Conservation (phyloP, 64 coral and sea anemone genomes). For the Orbicella faveolata region DNA sequence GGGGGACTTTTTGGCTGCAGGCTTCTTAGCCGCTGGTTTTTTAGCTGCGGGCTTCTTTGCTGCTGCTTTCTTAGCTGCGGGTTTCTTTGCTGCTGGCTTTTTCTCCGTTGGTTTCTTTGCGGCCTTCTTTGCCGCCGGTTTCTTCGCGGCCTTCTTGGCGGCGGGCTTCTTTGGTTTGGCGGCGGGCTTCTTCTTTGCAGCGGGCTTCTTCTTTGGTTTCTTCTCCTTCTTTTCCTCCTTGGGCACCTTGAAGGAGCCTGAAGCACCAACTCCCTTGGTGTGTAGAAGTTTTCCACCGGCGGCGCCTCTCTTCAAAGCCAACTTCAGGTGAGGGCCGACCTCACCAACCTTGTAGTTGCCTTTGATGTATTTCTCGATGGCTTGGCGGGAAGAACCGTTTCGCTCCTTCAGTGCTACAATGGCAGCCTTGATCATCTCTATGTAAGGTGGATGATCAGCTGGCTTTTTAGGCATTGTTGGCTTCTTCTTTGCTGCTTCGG, state of each 20-base stretch:
- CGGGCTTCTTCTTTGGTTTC: too few relatives aligned
- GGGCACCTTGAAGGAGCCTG: too few relatives aligned
- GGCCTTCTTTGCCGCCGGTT: neutral
- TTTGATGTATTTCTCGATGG: slow-evolving; percentile 53
- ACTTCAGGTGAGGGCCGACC: too few relatives aligned
- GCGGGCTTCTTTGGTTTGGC: too few relatives aligned
- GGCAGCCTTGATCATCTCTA: slow-evolving; percentile 32
- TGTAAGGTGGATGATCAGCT: slow-evolving; percentile 17
- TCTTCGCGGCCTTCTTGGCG: neutral
- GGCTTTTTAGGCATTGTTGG: neutral
- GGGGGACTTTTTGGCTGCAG: neutral
- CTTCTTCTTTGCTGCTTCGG: slow-evolving; percentile 29
- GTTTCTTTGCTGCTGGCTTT: neutral
- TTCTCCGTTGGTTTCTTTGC: neutral
- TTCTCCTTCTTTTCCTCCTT: too few relatives aligned
- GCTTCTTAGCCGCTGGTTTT: neutral
- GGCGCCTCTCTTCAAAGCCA: too few relatives aligned
- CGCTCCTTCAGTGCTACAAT: slow-evolving; percentile 15
- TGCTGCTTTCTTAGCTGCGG: neutral
- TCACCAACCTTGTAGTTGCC: slow-evolving; percentile 11
- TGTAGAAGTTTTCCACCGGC: too few relatives aligned
- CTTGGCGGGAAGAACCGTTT: slow-evolving; percentile 45
- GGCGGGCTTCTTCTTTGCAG: too few relatives aligned
- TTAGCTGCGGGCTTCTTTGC: slow-evolving; percentile 26
- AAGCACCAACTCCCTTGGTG: too few relatives aligned